Base-by-base conservation (phyloP, 2,797 vertebrate genomes). In the Acanthornis magna region DNA sequence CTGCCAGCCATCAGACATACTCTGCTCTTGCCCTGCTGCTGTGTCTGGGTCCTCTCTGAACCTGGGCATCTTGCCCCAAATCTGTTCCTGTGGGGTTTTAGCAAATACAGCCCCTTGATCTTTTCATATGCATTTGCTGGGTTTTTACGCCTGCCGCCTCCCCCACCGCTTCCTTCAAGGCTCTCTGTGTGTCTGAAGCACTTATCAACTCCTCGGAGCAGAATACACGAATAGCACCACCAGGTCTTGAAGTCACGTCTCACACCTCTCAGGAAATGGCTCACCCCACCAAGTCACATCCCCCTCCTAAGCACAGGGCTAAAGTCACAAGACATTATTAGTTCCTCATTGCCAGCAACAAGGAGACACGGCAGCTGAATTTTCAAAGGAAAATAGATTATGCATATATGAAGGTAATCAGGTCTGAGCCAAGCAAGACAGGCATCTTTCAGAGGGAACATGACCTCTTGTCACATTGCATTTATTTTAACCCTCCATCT, bases 61-160 rank as follows among this genome's bases (percentile, higher is more conserved):
- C 65, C 20, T 23, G 23, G 54, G 72, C 90, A 74, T 50, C 88
- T 89, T 17, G 2, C 53, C 84, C 58, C 81, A 62, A 16, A 51
- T 91, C 88, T 93, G 84, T 77, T 91, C 85, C 90, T 72, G 74
- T 80, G 70, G 77, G 30, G 62, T 74, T 50, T 89, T 94, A 36
- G 82, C 89, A 94, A 88, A 86, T 84, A 94, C 89, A 91, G 85
- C 42, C 76, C 93, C 94, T 96, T 97, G 95, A 96, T 97, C 92
- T 96, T 93, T 95, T 95, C 94, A 93, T 87, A 95, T 94, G 91
- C 89, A 73, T 93, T 57, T 70, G 42, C 30, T 22, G 82, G 45
- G 72, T 27, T 73, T 87, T 89, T 85, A 78, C 3, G 30, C 94
- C 78, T 94, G 87, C 82, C 0, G 5, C 63, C 73, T 77, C 80